A percentile compares a stretch with the other conserved stretches of the same genome.
Evolutionary conservation across 2,113 vertebrate species (phyloP).

Genomic region (Oncorhynchus nerka): DNA sequence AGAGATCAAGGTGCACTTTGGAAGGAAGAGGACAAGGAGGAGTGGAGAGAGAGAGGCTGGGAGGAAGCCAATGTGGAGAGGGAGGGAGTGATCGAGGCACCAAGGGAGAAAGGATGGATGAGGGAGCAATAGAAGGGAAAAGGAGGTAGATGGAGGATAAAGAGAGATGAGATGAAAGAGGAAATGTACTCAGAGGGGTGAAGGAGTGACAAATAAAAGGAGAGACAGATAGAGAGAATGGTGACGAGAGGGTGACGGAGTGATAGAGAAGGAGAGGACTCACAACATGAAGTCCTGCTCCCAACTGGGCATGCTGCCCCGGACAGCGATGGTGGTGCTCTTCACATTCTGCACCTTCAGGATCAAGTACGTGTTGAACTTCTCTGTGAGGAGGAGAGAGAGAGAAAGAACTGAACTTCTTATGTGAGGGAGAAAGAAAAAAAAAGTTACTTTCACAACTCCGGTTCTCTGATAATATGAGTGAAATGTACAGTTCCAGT

Average conservation of each 20-base stretch:
- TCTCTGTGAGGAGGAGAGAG: conserved; percentile 75
- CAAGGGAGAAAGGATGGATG: neutral
- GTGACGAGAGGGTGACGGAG: conserved; percentile 8
- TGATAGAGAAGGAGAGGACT: conserved; percentile 67
- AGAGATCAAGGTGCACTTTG: neutral
- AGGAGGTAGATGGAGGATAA: neutral
- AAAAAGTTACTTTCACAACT: too few relatives aligned
- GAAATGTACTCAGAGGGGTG: conserved; percentile 17
- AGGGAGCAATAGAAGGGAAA: neutral
- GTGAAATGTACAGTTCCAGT: too few relatives aligned
- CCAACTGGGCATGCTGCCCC: conserved; percentile 93
- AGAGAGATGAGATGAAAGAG: too few relatives aligned
- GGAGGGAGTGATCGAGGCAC: neutral
- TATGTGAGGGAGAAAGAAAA: too few relatives aligned
- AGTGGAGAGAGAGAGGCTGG: neutral
- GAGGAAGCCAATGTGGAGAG: neutral
- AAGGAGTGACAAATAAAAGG: conserved; percentile 22
- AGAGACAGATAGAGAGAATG: neutral
- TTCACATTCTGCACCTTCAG: conserved; percentile 99
- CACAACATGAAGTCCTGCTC: conserved; percentile 99
- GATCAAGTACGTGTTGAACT: conserved; percentile 98
- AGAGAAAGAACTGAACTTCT: too few relatives aligned
- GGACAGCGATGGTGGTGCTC: conserved; percentile 93
- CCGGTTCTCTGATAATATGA: too few relatives aligned
- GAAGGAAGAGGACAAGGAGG: neutral